Evolutionary conservation across 35 echinoderm and acorn worm species (phyloP), one percentile per base, ranked within the genome.

Genomic region (Lytechinus pictus): DNA sequence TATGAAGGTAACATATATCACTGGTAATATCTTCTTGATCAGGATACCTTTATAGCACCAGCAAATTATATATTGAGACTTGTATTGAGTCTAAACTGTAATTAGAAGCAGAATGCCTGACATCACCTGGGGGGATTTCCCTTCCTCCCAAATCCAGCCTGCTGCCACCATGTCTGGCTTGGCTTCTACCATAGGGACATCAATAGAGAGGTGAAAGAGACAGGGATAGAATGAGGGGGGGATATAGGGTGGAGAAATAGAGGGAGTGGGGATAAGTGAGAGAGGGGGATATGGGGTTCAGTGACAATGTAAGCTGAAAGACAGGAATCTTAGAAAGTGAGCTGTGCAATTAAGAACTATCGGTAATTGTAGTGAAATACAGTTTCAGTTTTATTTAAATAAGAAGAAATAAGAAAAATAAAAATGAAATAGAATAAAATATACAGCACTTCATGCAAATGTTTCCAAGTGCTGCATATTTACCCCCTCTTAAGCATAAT

Each of bases 91-190:
- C 88, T 90, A 90, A 54, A 12, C 88, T 90, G 52, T 90, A 90
- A 90, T 90, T 90, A 90, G 88, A 90, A 90, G 88, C 88, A 90
- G 88, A 44, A 90, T 24, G 28, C 29, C 88, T 90, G 88, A 44
- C 28, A 52, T 54, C 28, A 44, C 88, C 52, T 44, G 88, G 88
- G 88, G 33, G 88, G 52, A 52, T 90, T 54, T 33, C 88, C 88
- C 88, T 90, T 90, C 88, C 88, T 90, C 88, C 88, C 52, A 90
- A 90, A 90, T 90, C 88, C 88, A 52, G 88, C 29, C 88, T 52
- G 88, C 27, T 90, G 88, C 88, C 88, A 90, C 88, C 28, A 54
- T 90, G 88, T 90, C 88, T 90, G 88, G 29, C 88, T 90, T 54
- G 29, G 11, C 52, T 54, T 9, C 10, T 21, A 54, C 88, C 88